Conservation (phyloP, 2,797 vertebrate genomes). For the Neomorphus geoffroyi region DNA sequence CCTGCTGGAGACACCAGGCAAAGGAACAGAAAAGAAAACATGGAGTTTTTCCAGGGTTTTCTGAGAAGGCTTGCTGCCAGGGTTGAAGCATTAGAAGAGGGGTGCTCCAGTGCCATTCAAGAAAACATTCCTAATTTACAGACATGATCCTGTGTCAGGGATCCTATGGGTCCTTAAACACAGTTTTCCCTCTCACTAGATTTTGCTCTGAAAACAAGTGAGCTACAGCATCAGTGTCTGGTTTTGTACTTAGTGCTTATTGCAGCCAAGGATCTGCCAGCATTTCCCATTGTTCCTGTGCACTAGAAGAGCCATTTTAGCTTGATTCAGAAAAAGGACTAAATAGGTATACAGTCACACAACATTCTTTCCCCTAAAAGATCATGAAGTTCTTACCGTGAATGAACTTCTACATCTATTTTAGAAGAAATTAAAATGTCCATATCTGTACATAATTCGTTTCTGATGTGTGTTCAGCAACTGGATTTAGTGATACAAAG, state of each 20-base stretch:
- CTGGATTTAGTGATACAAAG: neutral
- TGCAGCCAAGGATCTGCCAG: neutral
- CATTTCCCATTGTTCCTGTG: neutral
- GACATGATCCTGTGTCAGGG: neutral
- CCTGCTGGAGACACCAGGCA: conserved; percentile 1
- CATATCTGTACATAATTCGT: neutral
- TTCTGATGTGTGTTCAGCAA: neutral
- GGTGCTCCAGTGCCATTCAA: neutral
- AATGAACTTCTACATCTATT: neutral
- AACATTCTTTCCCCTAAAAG: neutral
- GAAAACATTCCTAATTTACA: neutral
- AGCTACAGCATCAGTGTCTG: neutral
- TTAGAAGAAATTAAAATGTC: neutral
- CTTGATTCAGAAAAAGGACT: neutral
- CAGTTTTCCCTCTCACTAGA: neutral
- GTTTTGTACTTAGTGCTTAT: neutral
- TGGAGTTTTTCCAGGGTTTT: neutral
- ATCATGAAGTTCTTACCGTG: neutral
- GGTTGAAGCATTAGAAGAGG: neutral
- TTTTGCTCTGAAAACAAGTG: neutral
- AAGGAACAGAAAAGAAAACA: neutral
- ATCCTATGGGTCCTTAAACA: neutral
- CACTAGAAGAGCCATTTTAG: neutral
- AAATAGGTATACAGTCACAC: neutral
- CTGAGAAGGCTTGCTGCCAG: neutral